These are phyloP conservation scores for Dufourea novaeangliae DNA, from an alignment of 1,140 invertebrate species.

Conservation along the genomic window DNA sequence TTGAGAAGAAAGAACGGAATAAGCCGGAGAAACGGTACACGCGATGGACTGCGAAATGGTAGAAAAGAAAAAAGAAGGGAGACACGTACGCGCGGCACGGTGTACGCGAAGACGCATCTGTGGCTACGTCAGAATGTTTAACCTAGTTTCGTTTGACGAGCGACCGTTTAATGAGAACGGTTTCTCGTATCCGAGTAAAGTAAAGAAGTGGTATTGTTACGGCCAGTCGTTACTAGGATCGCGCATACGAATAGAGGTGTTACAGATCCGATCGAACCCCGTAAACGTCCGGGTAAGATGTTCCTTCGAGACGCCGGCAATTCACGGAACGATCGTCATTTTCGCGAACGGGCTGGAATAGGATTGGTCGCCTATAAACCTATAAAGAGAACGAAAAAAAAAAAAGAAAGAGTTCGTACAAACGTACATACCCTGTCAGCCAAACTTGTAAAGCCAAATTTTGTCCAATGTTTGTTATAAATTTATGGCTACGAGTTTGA, in stretches of 20 bases:
- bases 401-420: background rate
- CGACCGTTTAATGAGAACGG: constrained; percentile 34
- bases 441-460: too few relatives aligned
- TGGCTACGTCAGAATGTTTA: constrained; percentile 55
- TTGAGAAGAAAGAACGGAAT: too few relatives aligned
- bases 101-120: constrained; percentile 44
- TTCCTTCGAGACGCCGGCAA: background rate
- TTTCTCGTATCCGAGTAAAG: constrained; percentile 36
- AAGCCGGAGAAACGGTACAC: background rate
- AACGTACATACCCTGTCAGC: too few relatives aligned
- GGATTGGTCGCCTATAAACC: background rate
- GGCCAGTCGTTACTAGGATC: background rate
- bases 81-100: constrained; percentile 6
- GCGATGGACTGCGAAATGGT: background rate
- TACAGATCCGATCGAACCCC: constrained; percentile 2
- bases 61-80: too few relatives aligned
- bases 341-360: background rate
- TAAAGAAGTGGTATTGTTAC: constrained; percentile 37
- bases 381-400: background rate
- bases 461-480: too few relatives aligned
- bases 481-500: too few relatives aligned
- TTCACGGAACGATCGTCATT: background rate
- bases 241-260: background rate
- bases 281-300: background rate
- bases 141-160: constrained; percentile 60